Evolutionary conservation across 2,113 vertebrate species (phyloP).

Genomic region (Myrmecobius fasciatus): DNA sequence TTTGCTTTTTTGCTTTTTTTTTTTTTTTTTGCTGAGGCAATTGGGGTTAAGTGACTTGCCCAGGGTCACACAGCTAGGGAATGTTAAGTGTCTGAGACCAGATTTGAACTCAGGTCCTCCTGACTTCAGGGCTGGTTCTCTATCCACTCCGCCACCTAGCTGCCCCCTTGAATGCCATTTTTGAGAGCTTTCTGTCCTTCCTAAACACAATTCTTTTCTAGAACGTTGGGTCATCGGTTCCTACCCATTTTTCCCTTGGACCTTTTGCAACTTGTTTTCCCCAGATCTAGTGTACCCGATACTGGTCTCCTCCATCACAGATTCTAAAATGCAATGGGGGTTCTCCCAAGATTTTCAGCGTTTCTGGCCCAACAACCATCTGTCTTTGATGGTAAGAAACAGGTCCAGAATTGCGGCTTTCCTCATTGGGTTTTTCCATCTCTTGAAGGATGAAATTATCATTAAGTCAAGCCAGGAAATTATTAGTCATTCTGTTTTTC

Average conservation of each 20-base stretch:
- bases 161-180: neutral
- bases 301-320: neutral
- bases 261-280: neutral
- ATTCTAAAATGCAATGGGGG: neutral
- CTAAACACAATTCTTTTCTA: neutral
- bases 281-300: neutral
- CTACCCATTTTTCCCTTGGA: neutral
- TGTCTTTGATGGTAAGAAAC: neutral
- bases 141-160: no score
- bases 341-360: neutral
- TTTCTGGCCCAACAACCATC: neutral
- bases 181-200: neutral
- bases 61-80: no score
- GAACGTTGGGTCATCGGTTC: neutral
- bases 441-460: neutral
- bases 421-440: neutral
- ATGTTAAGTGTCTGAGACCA: no score
- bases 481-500: neutral
- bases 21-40: no score
- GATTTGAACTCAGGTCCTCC: no score
- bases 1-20: no score
- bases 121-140: no score
- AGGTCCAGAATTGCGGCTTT: neutral
- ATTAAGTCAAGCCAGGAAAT: neutral
- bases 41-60: no score